Percentiles rank a stretch among this genome's conserved stretches.
phyloP scores from a whole-genome alignment of 1,140 invertebrate genomes.

The Drosophila pruinosa region DNA sequence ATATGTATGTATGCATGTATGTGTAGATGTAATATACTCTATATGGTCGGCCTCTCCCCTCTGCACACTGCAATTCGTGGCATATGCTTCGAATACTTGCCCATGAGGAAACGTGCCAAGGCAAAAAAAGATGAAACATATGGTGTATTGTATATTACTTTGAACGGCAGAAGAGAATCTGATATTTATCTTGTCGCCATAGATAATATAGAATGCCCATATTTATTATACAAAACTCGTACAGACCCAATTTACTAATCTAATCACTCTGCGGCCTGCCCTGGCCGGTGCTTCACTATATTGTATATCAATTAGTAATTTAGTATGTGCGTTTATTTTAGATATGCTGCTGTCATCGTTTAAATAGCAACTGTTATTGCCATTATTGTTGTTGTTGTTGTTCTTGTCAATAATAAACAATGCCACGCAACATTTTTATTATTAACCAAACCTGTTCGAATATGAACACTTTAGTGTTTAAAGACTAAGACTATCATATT shows the following conservation, averaged over 20 bases:
- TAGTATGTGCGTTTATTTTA: slow-evolving; percentile 29
- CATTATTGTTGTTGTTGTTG: slow-evolving; percentile 24
- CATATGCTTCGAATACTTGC: neutral
- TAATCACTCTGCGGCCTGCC: slow-evolving; percentile 40
- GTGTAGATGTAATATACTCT: neutral
- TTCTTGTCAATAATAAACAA: slow-evolving; percentile 27
- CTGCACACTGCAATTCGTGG: neutral
- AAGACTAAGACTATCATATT: slow-evolving; percentile 26
- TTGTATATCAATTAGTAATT: slow-evolving; percentile 53
- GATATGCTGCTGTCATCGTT: slow-evolving; percentile 42
- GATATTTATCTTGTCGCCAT: slow-evolving; percentile 60
- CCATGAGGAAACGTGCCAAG: neutral
- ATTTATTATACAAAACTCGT: neutral
- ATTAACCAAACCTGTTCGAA: slow-evolving; percentile 67
- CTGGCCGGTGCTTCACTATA: neutral
- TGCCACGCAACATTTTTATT: slow-evolving; percentile 57
- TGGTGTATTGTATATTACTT: slow-evolving; percentile 1
- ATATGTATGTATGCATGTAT: neutral
- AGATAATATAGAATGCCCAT: slow-evolving; percentile 24
- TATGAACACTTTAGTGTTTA: slow-evolving; percentile 3
- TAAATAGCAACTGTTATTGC: slow-evolving; percentile 22
- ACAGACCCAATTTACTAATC: slow-evolving; percentile 58
- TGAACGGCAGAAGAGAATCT: slow-evolving; percentile 22
- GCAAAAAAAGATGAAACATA: neutral
- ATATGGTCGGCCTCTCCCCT: neutral